A percentile compares a stretch with the other conserved stretches of the same genome.
phyloP scores from a whole-genome alignment of 1,140 invertebrate species.

The Papilio aristodemus region DNA sequence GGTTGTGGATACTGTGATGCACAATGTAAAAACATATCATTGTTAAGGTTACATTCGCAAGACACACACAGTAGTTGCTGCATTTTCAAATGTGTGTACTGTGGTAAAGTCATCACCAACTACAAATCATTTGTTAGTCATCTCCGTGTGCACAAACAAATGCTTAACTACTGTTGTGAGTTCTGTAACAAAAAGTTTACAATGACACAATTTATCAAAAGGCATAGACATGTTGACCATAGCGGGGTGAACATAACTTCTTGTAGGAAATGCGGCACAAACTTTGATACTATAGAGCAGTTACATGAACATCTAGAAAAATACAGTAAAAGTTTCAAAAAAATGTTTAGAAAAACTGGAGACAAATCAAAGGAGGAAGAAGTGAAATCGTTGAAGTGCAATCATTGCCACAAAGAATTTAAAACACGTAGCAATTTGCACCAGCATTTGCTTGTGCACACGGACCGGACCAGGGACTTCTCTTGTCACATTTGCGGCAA shows the following conservation, averaged over 20 bases:
- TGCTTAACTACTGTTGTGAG: slow-evolving; percentile 64
- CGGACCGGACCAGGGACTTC: slow-evolving; percentile 63
- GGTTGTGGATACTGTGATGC: slow-evolving; percentile 68
- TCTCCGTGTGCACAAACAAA: slow-evolving; percentile 57
- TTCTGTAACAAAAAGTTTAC: slow-evolving; percentile 63
- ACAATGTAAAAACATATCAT: slow-evolving; percentile 62
- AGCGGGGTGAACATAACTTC: slow-evolving; percentile 46
- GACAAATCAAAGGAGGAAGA: slow-evolving; percentile 42
- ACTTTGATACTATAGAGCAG: slow-evolving; percentile 55
- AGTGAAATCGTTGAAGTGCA: slow-evolving; percentile 70
- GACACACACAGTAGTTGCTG: slow-evolving; percentile 68
- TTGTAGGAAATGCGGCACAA: slow-evolving; percentile 61
- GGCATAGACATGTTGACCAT: slow-evolving; percentile 56
- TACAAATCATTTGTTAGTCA: slow-evolving; percentile 63
- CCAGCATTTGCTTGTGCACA: slow-evolving; percentile 66
- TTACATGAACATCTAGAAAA: slow-evolving; percentile 61
- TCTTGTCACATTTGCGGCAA: slow-evolving; percentile 72
- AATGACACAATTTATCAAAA: slow-evolving; percentile 49
- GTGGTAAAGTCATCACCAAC: slow-evolving; percentile 54
- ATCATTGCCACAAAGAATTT: slow-evolving; percentile 65
- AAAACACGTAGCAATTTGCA: slow-evolving; percentile 65
- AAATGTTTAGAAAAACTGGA: slow-evolving; percentile 37
- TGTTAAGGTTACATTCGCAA: slow-evolving; percentile 61
- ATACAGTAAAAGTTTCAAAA: slow-evolving; percentile 49
- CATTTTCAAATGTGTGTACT: slow-evolving; percentile 65